Base-by-base conservation (phyloP, 2,888 invertebrate species). In the Drosophila nr. fundita region DNA sequence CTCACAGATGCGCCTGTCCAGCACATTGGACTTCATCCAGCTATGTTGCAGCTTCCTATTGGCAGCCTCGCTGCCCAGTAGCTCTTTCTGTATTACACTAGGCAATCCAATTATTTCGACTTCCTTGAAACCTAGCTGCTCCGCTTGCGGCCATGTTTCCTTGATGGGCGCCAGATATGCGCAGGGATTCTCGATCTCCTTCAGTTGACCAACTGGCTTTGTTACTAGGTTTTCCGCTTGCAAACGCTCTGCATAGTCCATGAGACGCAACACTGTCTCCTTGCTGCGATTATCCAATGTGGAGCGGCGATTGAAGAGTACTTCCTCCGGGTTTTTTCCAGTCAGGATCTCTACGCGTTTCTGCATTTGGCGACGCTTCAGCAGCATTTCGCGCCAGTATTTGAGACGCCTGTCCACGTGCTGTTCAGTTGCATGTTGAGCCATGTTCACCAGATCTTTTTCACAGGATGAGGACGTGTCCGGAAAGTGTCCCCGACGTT, bases 81-180 rank as follows among this genome's bases (percentile, higher is more conserved):
- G 40, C 66, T 92, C 91, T 8, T 68, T n/a, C 40, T 87, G 78
- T 1, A 71, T 54, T 1, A 87, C 53, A 0, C 53, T 40, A 0
- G 91, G 91, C 34, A 91, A 55, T 0, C 91, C 92, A 27, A 72
- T 57, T 21, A 91, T 83, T 64, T 91, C 92, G 0, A 91, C 66
- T 21, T 57, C 24, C 18, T 69, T 84, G 8, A n/a, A 24, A 6
- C 80, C 72, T 0, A 50, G 40, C 5, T 42, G 69, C 42, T 91
- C 92, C 0, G 89, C 63, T 27, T 72, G 58, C 0, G 91, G 92
- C 54, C 77, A 63, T 1, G 92, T 92, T 58, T 84, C 90, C 0
- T 24, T 38, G 1, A 88, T 11, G 5, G 80, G 73, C 1, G 58
- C 57, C 5, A 78, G 42, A 3, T 59, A 29, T 13, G 29, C 45